phyloP scores from a whole-genome alignment of 1,140 invertebrate species.

The Formica selysi region DNA sequence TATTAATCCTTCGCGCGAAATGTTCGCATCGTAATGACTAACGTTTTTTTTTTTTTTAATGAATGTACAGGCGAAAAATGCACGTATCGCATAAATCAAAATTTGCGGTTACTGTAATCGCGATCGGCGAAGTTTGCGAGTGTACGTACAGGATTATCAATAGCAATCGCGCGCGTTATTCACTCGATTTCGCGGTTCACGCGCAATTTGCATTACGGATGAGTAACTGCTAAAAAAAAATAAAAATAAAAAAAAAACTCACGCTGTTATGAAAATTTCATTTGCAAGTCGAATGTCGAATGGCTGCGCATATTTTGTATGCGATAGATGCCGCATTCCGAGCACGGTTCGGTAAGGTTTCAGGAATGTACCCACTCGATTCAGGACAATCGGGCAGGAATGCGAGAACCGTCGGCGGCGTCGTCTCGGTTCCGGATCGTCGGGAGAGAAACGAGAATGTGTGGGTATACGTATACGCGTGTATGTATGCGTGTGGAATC shows the following conservation, averaged over 20 bases:
- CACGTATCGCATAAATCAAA: neutral
- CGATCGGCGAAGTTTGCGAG: neutral
- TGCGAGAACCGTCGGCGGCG: slow-evolving; percentile 78
- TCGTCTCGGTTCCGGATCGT: slow-evolving; percentile 51
- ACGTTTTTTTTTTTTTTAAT: neutral
- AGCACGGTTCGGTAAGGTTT: slow-evolving; percentile 62
- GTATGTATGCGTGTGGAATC: slow-evolving; percentile 12
- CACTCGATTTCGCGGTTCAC: neutral
- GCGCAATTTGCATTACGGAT: neutral
- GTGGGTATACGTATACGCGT: neutral
- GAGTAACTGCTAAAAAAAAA: neutral
- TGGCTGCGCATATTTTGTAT: slow-evolving; percentile 20
- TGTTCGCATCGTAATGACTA: no score
- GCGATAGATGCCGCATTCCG: slow-evolving; percentile 6
- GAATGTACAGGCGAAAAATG: neutral
- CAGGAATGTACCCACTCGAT: slow-evolving; percentile 80
- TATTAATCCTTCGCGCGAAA: neutral
- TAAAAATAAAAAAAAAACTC: slow-evolving; percentile 15
- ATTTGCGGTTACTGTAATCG: neutral
- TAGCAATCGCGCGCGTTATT: slow-evolving; percentile 11
- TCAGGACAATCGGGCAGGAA: slow-evolving; percentile 81
- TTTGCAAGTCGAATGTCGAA: slow-evolving; percentile 49
- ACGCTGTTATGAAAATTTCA: slow-evolving; percentile 31
- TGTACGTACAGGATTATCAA: neutral
- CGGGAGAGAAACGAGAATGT: slow-evolving; percentile 35